These are phyloP conservation scores for Mycteria americana DNA, from an alignment of 2,797 vertebrate species.

Conservation along the genomic window DNA sequence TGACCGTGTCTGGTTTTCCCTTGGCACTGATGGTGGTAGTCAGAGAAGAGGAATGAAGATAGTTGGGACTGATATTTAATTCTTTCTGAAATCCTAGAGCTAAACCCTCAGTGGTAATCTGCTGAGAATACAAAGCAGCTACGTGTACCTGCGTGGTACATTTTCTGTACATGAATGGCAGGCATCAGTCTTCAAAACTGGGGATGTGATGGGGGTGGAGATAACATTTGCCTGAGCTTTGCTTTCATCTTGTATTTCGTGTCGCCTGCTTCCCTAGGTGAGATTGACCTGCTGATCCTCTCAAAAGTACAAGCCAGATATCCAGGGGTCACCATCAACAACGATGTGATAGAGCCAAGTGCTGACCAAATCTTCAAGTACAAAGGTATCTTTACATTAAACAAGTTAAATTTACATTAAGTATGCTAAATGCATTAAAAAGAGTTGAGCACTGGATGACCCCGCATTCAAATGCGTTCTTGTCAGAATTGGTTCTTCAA, in stretches of 20 bases:
- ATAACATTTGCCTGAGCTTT: background rate
- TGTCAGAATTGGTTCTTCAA: background rate
- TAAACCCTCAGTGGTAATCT: background rate
- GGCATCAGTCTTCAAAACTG: background rate
- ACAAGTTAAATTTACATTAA: background rate
- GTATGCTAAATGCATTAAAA: background rate
- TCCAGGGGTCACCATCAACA: constrained; percentile 81
- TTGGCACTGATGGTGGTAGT: background rate
- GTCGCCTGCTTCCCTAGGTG: constrained; percentile 76
- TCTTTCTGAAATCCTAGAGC: background rate
- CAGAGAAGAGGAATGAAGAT: background rate
- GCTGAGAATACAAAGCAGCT: background rate
- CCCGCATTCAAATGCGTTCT: background rate
- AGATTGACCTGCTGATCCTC: constrained; percentile 90
- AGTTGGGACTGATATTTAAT: background rate
- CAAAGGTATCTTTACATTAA: constrained; percentile 79
- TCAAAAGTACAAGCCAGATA: constrained; percentile 81
- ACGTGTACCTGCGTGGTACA: too few species aligned
- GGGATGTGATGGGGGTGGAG: background rate
- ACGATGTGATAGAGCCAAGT: constrained; percentile 89
- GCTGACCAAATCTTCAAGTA: constrained; percentile 86
- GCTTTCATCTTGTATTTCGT: background rate
- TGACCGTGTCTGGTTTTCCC: background rate
- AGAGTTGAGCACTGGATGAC: background rate
- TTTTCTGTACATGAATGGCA: background rate